Percentiles rank a stretch among this genome's conserved stretches.
These are phyloP conservation scores for Cryptosula pallasiana DNA, from an alignment of 2,888 invertebrate genomes.

Conservation along the genomic window DNA sequence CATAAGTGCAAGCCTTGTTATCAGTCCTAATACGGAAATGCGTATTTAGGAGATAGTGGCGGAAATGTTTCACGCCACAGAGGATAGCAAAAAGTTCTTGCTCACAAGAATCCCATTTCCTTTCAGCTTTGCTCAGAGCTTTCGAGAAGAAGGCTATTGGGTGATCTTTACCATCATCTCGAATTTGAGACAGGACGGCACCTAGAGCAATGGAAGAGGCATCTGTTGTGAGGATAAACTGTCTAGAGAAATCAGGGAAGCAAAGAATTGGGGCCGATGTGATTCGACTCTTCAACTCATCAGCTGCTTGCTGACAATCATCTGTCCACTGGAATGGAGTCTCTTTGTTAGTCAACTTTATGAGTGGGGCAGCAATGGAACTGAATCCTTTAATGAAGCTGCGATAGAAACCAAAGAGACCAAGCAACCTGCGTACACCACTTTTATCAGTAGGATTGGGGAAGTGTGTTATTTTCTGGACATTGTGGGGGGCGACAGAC, in stretches of 20 bases:
- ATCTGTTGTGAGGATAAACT: background rate
- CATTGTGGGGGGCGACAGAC: too few relatives aligned
- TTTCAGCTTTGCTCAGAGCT: background rate
- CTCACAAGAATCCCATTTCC: background rate
- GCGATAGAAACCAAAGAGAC: too few relatives aligned
- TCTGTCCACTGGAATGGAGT: background rate
- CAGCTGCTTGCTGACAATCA: background rate
- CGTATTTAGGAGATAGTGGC: background rate
- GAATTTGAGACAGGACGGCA: background rate
- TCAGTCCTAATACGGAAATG: background rate
- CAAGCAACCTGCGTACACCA: too few relatives aligned
- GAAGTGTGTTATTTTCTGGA: too few relatives aligned
- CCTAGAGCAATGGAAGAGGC: background rate
- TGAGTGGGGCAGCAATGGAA: too few relatives aligned
- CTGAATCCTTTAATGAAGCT: too few relatives aligned
- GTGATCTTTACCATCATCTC: too few relatives aligned
- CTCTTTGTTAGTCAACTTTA: background rate
- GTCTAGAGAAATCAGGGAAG: background rate
- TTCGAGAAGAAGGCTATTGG: background rate
- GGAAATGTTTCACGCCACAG: background rate
- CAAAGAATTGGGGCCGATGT: background rate
- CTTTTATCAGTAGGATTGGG: too few relatives aligned
- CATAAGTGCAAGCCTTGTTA: too few relatives aligned
- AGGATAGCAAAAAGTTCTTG: too few relatives aligned
- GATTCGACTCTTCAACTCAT: background rate